Evolutionary conservation across 2,888 invertebrate species (phyloP).

Genomic region (Aleiodes alternator): DNA sequence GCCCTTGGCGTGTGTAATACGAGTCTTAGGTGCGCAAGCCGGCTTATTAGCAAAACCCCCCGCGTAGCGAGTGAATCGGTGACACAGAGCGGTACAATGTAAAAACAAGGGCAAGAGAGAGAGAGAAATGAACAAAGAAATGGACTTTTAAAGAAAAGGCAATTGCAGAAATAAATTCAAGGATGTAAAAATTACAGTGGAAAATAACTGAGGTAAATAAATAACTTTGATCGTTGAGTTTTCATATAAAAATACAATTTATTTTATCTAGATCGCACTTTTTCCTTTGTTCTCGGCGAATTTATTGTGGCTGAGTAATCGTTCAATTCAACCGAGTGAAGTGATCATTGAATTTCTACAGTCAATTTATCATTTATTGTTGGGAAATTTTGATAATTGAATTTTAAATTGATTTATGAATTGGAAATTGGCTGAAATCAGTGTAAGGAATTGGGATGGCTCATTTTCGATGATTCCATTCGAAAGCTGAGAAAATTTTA

Average conservation of each 20-base stretch:
- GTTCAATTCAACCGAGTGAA: too few species aligned
- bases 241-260: background rate
- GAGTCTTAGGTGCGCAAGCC: constrained; percentile 57
- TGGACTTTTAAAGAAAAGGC: background rate
- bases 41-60: constrained; percentile 61
- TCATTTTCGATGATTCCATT: too few species aligned
- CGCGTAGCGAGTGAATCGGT: constrained; percentile 56
- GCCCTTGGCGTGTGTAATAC: constrained; percentile 63
- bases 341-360: too few species aligned
- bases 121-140: constrained; percentile 28
- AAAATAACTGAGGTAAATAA: background rate
- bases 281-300: too few species aligned
- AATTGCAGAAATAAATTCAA: constrained; percentile 9
- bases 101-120: constrained; percentile 6
- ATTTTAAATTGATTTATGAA: too few species aligned
- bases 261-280: too few species aligned
- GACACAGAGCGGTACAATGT: constrained; percentile 49
- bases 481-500: too few species aligned
- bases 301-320: too few species aligned
- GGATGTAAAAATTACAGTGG: background rate
- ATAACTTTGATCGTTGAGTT: background rate
- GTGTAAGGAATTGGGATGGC: too few species aligned
- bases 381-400: too few species aligned
- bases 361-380: too few species aligned
- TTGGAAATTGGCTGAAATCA: too few species aligned